A percentile compares a stretch with the other conserved stretches of the same genome.
Evolutionary conservation across 1,140 invertebrate species (phyloP).

Genomic region (Apis florea): DNA sequence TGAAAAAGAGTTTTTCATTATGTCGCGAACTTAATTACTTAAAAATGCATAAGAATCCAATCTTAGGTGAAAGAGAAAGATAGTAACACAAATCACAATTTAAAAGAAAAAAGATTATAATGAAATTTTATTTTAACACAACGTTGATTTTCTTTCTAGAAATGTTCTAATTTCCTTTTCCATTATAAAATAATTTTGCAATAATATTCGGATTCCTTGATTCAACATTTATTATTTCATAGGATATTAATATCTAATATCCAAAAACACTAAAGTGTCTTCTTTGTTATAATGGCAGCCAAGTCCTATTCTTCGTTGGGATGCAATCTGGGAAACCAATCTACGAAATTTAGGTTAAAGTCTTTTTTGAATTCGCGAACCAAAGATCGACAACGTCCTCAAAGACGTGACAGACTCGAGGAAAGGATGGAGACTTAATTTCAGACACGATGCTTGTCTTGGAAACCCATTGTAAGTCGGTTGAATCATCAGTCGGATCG

Average conservation of each 20-base stretch:
- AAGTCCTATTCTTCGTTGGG: slow-evolving; percentile 45
- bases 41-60: no score
- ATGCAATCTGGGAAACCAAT: slow-evolving; percentile 54
- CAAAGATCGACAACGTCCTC: not conserved
- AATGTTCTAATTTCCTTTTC: not conserved
- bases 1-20: no score
- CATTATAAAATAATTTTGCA: not conserved
- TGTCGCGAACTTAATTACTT: no score
- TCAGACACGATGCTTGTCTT: not conserved
- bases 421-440: slow-evolving; percentile 28
- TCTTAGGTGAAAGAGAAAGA: no score
- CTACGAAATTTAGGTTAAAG: slow-evolving; percentile 60
- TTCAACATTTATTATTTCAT: not conserved
- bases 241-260: not conserved
- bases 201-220: not conserved
- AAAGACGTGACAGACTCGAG: not conserved
- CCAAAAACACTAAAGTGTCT: not conserved
- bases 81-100: no score
- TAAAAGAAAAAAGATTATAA: no score
- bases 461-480: not conserved
- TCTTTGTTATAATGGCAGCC: not conserved
- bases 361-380: slow-evolving; percentile 28
- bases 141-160: no score
- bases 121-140: no score
- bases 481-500: not conserved